Evolutionary conservation across 2,888 invertebrate species (phyloP).

Genomic region (Lymantria monacha): DNA sequence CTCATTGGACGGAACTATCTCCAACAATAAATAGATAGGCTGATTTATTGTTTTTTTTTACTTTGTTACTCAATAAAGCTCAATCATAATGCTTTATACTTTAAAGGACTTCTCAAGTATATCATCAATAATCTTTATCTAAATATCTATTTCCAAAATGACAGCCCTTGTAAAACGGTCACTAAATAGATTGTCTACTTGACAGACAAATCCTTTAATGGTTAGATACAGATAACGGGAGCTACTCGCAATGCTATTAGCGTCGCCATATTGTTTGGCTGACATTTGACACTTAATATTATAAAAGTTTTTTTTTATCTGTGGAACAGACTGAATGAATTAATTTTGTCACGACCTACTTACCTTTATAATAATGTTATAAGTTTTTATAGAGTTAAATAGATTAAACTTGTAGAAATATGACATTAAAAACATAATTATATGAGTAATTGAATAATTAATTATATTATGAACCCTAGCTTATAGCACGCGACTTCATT

Average conservation of each 20-base stretch:
- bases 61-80: no score
- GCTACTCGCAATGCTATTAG: neutral
- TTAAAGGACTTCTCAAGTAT: no score
- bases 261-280: conserved; percentile 1
- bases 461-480: neutral
- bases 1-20: no score
- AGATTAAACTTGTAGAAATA: no score
- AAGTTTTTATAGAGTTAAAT: neutral
- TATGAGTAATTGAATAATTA: no score
- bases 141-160: neutral
- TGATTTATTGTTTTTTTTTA: no score
- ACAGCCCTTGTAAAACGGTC: neutral
- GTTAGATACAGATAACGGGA: conserved; percentile 25
- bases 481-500: neutral
- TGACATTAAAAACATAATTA: no score
- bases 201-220: conserved; percentile 48
- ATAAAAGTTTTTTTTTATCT: neutral
- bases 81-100: no score
- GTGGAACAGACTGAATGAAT: neutral
- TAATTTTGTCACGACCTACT: neutral
- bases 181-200: conserved; percentile 17
- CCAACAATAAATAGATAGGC: no score
- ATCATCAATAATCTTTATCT: no score
- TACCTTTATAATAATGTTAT: neutral
- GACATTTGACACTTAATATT: conserved; percentile 1